Percentiles rank a stretch among this genome's conserved stretches.
Evolutionary conservation across 1,140 invertebrate species (phyloP).

Genomic region (Drosophila saltans): DNA sequence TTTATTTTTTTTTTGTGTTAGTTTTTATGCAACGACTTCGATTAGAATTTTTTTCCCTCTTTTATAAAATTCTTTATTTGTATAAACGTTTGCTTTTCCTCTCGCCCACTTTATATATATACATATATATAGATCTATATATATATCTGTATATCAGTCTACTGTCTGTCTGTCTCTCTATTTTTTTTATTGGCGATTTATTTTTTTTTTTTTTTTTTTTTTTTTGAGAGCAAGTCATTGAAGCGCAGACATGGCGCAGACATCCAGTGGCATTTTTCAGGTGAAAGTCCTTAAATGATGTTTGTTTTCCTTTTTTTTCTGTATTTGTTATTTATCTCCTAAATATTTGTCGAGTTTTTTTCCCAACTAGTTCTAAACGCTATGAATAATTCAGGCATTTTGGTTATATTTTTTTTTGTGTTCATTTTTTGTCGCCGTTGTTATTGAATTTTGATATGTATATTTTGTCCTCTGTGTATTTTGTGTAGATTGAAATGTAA

Average conservation of each 20-base stretch:
- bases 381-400: slow-evolving; percentile 72
- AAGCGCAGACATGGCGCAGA: slow-evolving; percentile 73
- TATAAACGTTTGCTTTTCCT: slow-evolving; percentile 56
- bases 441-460: slow-evolving; percentile 39
- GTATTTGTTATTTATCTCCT: slow-evolving; percentile 55
- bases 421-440: slow-evolving; percentile 31
- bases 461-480: slow-evolving; percentile 35
- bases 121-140: background rate
- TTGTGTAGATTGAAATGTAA: slow-evolving; percentile 59
- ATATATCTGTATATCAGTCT: background rate
- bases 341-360: slow-evolving; percentile 25
- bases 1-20: slow-evolving; percentile 42
- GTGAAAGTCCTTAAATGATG: slow-evolving; percentile 68
- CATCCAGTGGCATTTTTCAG: slow-evolving; percentile 69
- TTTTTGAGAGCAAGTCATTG: slow-evolving; percentile 59
- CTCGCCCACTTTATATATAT: slow-evolving; percentile 5
- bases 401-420: slow-evolving; percentile 26
- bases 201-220: slow-evolving; percentile 21
- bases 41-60: slow-evolving; percentile 66
- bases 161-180: slow-evolving; percentile 32
- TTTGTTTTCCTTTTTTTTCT: slow-evolving; percentile 30
- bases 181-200: slow-evolving; percentile 29
- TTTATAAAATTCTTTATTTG: slow-evolving; percentile 63
- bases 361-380: slow-evolving; percentile 68
- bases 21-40: slow-evolving; percentile 63